Evolutionary conservation across 2,113 vertebrate genomes (phyloP), one percentile per base, ranked within the genome.

Genomic region (Eleginops maclovinus): DNA sequence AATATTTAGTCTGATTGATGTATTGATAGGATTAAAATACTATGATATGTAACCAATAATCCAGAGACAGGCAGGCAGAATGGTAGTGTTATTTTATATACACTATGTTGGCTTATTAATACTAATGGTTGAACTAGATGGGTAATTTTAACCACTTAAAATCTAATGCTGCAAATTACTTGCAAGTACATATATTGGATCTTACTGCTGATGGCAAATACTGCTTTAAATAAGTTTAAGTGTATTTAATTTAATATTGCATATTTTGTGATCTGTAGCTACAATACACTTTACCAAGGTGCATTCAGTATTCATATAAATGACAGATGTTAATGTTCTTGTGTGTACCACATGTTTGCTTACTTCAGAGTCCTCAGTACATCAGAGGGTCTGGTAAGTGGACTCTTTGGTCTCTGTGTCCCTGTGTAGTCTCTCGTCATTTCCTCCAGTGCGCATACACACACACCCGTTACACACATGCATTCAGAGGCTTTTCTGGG

Each of bases 351-450:
- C 16, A 19, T 28, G 50, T 56, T 46, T 46, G 43, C 46, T 41
- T 4, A 47, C 59, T 66, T 71, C 68, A 44, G 24, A 2, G 21
- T 16, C n/a, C 21, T 75, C 54, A 59, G 51, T 65, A 55, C 69
- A 75, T 84, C 56, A 70, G 7, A 71, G 56, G 65, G 66, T 84
- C 36, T 24, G 55, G 68, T 62, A 60, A 78, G 56, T 76, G 53
- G 72, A 56, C n/a, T 66, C 56, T 51, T 54, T 61, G 40, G 16
- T 77, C 36, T 72, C 43, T 61, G 5, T 73, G 28, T 65, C 24
- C 12, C 53, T 17, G n/a, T 43, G 59, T 50, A 53, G 26, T 24
- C 40, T 16, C 9, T 59, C 14, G 3, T 56, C 1, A 0, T 56
- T 10, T 69, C 41, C 41, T 54, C 9, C 26, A 43, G 4, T 41